Evolutionary conservation across 2,113 vertebrate species (phyloP).

Genomic region (Rhinogobius similis): DNA sequence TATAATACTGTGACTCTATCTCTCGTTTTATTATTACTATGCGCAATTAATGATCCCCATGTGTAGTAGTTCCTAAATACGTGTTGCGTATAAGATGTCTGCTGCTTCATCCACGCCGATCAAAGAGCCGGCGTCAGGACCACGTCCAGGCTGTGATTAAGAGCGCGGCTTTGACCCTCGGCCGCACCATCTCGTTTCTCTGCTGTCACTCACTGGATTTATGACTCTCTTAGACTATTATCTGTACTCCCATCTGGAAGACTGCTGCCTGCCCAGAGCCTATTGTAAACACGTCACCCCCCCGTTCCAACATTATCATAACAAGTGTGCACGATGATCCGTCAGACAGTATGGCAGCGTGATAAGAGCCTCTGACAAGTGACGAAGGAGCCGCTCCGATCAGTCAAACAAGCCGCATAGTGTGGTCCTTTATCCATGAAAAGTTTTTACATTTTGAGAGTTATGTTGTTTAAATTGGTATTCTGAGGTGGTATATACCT

Average conservation of each 20-base stretch:
- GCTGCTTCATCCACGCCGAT: not conserved
- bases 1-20: too few species aligned
- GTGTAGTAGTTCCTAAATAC: not conserved
- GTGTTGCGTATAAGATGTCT: not conserved
- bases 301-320: not conserved
- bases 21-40: not conserved
- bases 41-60: not conserved
- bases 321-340: not conserved
- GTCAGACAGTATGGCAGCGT: not conserved
- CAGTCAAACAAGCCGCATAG: not conserved
- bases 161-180: not conserved
- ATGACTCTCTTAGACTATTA: slow-evolving; percentile 4
- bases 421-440: not conserved
- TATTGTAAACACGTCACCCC: slow-evolving; percentile 11
- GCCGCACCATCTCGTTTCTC: not conserved
- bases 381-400: not conserved
- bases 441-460: not conserved
- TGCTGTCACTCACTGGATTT: slow-evolving; percentile 5
- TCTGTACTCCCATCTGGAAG: slow-evolving; percentile 5
- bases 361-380: not conserved
- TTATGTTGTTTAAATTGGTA: not conserved
- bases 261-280: not conserved
- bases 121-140: not conserved
- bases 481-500: not conserved
- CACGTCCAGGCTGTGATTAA: slow-evolving; percentile 2